These are phyloP conservation scores for Propithecus coquereli DNA, from an alignment of 2,113 vertebrate genomes.

Conservation along the genomic window DNA sequence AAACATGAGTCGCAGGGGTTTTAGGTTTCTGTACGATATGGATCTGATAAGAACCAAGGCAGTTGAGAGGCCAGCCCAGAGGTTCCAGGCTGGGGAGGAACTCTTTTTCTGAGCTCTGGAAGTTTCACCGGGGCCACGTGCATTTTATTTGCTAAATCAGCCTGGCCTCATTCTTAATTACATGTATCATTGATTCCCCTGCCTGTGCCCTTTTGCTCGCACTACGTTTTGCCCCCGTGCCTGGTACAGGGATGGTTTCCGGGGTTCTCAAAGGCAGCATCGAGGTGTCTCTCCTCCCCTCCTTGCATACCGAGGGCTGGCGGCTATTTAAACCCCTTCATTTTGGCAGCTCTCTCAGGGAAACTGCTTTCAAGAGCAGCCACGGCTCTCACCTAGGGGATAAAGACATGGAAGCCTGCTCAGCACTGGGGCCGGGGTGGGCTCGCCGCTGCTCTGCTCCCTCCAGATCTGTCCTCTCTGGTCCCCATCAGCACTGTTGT, in stretches of 20 bases:
- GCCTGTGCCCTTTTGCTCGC: neutral
- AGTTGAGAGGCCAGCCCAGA: constrained; percentile 68
- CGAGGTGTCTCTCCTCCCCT: neutral
- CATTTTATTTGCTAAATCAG: constrained; percentile 52
- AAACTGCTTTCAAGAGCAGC: constrained; percentile 33
- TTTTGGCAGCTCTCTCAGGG: constrained; percentile 5
- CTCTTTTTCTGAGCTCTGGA: neutral
- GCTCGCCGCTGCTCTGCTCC: neutral
- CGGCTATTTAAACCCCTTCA: neutral
- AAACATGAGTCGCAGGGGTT: constrained; percentile 69
- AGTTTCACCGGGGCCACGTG: constrained; percentile 52
- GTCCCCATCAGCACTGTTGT: neutral
- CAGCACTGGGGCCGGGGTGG: neutral
- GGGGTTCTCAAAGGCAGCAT: neutral
- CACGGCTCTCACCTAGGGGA: neutral
- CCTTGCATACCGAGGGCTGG: neutral
- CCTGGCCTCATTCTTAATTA: constrained; percentile 56
- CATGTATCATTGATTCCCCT: constrained; percentile 47
- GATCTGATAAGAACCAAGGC: constrained; percentile 74
- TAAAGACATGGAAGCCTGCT: constrained; percentile 5
- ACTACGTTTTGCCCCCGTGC: constrained; percentile 4
- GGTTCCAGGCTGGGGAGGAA: constrained; percentile 54
- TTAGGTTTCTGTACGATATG: constrained; percentile 62
- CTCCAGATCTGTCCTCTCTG: neutral
- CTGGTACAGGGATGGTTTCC: constrained; percentile 48